Conservation (phyloP, 2,113 vertebrate genomes). For the Poeciliopsis turrubarensis region DNA sequence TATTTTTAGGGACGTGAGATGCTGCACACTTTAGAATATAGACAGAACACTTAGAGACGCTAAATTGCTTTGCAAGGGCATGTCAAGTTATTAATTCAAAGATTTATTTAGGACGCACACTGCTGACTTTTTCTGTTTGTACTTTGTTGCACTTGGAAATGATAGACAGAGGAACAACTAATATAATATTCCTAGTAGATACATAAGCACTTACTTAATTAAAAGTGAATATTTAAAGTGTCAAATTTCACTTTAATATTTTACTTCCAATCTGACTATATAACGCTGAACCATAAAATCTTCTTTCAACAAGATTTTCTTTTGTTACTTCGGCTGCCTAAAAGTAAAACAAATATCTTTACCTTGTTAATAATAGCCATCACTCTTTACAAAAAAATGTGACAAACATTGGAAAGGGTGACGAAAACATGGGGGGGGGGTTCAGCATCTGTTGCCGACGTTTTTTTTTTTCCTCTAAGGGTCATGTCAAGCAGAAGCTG, state of each 20-base stretch:
- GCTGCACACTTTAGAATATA: slow-evolving; percentile 38
- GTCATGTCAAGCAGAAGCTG: slow-evolving; percentile 66
- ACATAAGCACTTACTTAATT: not conserved
- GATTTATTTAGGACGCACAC: not conserved
- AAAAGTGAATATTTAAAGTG: not conserved
- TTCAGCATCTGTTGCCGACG: slow-evolving; percentile 67
- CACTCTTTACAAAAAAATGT: slow-evolving; percentile 67
- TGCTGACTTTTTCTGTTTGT: slow-evolving; percentile 4
- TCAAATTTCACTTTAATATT: not conserved
- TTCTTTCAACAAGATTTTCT: slow-evolving; percentile 5
- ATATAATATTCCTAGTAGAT: not conserved
- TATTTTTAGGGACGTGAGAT: slow-evolving; percentile 38
- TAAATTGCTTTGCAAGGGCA: slow-evolving; percentile 27
- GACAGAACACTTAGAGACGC: slow-evolving; percentile 36
- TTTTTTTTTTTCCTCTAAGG: slow-evolving; percentile 53
- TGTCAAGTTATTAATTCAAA: not conserved
- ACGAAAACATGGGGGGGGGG: slow-evolving; percentile 60
- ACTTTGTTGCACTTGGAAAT: not conserved
- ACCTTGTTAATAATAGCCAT: slow-evolving; percentile 31
- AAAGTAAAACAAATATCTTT: not conserved
- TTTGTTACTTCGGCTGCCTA: not conserved
- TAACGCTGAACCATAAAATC: slow-evolving; percentile 4
- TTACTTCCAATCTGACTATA: not conserved
- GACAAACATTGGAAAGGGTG: slow-evolving; percentile 75
- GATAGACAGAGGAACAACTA: not conserved